Base-by-base conservation (phyloP, 2,113 vertebrate genomes). In the Climacteris rufus region DNA sequence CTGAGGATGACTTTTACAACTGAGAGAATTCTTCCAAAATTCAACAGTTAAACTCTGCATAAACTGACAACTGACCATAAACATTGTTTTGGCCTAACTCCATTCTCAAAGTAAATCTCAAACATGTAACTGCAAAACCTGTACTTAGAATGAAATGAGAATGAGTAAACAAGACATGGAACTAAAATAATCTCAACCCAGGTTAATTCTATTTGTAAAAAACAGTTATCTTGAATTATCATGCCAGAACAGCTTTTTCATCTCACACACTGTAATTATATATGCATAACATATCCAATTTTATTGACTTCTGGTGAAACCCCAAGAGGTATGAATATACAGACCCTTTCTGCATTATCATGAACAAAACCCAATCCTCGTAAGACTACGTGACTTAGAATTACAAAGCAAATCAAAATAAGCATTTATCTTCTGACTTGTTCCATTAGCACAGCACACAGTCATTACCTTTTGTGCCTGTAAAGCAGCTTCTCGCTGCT, bases 401-500 rank as follows among this genome's bases (percentile, higher is more conserved):
- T 0, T 5, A 12, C 15, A 63, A 70, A 63, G 27, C 44, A 66
- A 72, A 64, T 5, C 14, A 33, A 57, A 82, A 16, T 0, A 15
- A 69, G 7, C 0, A 1, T 10, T 77, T 57, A 63, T 30, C 13
- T 35, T 59, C 18, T 13, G 24, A 42, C 25, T 23, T 20, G 19
- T 6, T 11, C 15, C 2, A 17, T 2, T 2, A 20, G 24, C 40
- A 56, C 10, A 74, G 59, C 18, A 4, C 13, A 33, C 0, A 56
- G 18, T 2, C 13, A 1, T 44, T 96, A 99, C 99, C 99, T 99
- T 99, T 60, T 99, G 99, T 61, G 98, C 98, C 95, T 99, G 99
- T 47, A 99, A 96, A 66, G 99, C 98, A 21, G 98, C 99, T 91
- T 99, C 99, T 31, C 99, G 97, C 90, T 99, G 99, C 83, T 99